A percentile compares a stretch with the other conserved stretches of the same genome.
phyloP scores from a whole-genome alignment of 2,797 vertebrate species.

The Oryzias sinensis region DNA sequence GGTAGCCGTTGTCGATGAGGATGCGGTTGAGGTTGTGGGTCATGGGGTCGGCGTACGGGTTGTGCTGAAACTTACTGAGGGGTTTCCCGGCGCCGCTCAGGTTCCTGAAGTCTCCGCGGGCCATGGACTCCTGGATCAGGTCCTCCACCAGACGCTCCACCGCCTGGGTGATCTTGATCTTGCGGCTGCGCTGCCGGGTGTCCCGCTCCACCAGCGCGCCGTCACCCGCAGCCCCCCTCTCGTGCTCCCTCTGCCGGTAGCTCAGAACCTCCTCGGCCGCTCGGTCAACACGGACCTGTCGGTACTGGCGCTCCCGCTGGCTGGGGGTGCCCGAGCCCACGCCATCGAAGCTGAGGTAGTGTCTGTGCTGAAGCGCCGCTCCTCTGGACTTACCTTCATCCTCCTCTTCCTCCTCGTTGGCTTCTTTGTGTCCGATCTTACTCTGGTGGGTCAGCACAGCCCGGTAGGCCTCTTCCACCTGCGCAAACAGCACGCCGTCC shows the following conservation, averaged over 20 bases:
- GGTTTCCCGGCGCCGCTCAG: conserved; percentile 91
- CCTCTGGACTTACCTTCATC: conserved; percentile 76
- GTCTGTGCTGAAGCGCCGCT: conserved; percentile 84
- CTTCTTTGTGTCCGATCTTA: conserved; percentile 28
- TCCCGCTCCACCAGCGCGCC: conserved; percentile 80
- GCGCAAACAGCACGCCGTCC: conserved; percentile 80
- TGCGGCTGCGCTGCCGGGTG: conserved; percentile 82
- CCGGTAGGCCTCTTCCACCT: conserved; percentile 87
- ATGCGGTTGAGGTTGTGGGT: conserved; percentile 97
- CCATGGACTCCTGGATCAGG: conserved; percentile 96
- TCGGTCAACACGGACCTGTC: conserved; percentile 85
- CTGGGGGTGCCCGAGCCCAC: conserved; percentile 89
- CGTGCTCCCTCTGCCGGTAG: conserved; percentile 83
- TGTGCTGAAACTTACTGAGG: conserved; percentile 87
- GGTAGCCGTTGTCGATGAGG: conserved; percentile 94
- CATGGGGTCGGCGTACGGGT: conserved; percentile 92
- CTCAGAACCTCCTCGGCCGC: conserved; percentile 87
- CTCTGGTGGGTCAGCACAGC: conserved; percentile 78
- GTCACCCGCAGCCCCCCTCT: conserved; percentile 69
- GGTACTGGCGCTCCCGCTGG: conserved; percentile 89
- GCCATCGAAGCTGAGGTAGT: conserved; percentile 94
- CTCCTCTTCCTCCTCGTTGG: conserved; percentile 60
- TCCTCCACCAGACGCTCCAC: conserved; percentile 95
- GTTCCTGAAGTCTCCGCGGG: conserved; percentile 92
- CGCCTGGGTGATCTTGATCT: conserved; percentile 91